Percentiles rank a stretch among this genome's conserved stretches.
Evolutionary conservation across 2,888 invertebrate species (phyloP).

Genomic region (Boloria euphrosyne): DNA sequence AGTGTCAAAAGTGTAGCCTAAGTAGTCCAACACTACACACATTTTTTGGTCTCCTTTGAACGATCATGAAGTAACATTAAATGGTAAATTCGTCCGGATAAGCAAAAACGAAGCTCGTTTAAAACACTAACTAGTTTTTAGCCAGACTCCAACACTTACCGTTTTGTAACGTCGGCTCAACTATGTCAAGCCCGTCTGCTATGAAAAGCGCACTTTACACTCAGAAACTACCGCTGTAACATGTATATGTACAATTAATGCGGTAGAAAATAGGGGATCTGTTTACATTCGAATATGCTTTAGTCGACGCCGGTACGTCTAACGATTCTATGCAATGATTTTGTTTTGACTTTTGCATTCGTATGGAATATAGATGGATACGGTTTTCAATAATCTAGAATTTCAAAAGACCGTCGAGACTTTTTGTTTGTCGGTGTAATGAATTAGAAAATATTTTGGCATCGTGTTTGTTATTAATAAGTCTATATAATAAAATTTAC

Average conservation of each 20-base stretch:
- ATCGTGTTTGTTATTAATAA: too few species aligned
- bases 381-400: slow-evolving; percentile 2
- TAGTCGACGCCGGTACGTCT: too few species aligned
- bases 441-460: slow-evolving; percentile 2
- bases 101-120: slow-evolving; percentile 11
- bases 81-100: slow-evolving; percentile 8
- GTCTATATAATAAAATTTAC: too few species aligned
- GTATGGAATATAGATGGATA: neutral
- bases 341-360: neutral
- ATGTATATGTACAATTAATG: slow-evolving; percentile 18
- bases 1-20: neutral
- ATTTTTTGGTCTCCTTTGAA: slow-evolving; percentile 6
- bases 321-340: neutral
- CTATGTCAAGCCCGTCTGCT: slow-evolving; percentile 20
- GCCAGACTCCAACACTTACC: slow-evolving; percentile 24
- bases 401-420: neutral
- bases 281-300: neutral
- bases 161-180: slow-evolving; percentile 20
- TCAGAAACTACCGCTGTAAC: slow-evolving; percentile 14
- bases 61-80: slow-evolving; percentile 7
- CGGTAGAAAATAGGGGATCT: slow-evolving; percentile 14
- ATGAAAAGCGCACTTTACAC: slow-evolving; percentile 27
- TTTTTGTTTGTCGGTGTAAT: neutral
- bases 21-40: neutral
- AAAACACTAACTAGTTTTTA: slow-evolving; percentile 22